These are phyloP conservation scores for Mycteria americana DNA, from an alignment of 2,797 vertebrate species.

Conservation along the genomic window DNA sequence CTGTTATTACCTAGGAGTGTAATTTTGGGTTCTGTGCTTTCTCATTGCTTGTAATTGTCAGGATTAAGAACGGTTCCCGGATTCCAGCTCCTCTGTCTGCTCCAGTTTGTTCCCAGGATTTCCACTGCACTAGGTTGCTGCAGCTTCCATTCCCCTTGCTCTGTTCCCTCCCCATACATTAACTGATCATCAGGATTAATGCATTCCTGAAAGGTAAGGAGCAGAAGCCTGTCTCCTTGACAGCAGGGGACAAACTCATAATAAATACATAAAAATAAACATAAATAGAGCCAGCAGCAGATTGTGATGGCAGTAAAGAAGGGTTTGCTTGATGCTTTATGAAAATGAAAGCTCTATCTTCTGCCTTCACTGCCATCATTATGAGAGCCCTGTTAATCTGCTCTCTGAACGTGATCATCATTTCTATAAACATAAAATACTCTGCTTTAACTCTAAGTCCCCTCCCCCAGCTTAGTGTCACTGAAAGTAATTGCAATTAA, in stretches of 20 bases:
- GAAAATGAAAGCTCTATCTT: conserved; percentile 67
- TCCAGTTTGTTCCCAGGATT: conserved; percentile 19
- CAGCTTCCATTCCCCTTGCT: background rate
- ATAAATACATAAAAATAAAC: conserved; percentile 59
- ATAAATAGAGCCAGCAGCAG: conserved; percentile 63
- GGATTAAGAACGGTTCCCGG: background rate
- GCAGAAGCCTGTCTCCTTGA: conserved; percentile 48
- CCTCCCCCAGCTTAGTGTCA: conserved; percentile 20
- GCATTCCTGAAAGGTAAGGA: conserved; percentile 57
- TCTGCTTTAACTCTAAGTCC: background rate
- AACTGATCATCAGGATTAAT: conserved; percentile 43
- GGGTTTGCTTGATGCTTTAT: conserved; percentile 49
- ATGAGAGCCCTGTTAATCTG: conserved; percentile 57
- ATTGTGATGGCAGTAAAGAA: conserved; percentile 66
- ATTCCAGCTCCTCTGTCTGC: background rate
- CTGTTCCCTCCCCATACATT: background rate
- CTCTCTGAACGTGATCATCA: conserved; percentile 32
- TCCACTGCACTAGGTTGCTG: background rate
- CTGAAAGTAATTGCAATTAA: conserved; percentile 48
- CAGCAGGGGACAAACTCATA: conserved; percentile 42
- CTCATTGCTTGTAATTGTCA: background rate
- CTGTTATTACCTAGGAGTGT: background rate
- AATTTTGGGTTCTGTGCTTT: conserved; percentile 26
- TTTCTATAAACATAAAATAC: conserved; percentile 63
- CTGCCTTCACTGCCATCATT: conserved; percentile 51